These are phyloP conservation scores for Poeciliopsis infans DNA, from an alignment of 2,797 vertebrate species.

Conservation along the genomic window DNA sequence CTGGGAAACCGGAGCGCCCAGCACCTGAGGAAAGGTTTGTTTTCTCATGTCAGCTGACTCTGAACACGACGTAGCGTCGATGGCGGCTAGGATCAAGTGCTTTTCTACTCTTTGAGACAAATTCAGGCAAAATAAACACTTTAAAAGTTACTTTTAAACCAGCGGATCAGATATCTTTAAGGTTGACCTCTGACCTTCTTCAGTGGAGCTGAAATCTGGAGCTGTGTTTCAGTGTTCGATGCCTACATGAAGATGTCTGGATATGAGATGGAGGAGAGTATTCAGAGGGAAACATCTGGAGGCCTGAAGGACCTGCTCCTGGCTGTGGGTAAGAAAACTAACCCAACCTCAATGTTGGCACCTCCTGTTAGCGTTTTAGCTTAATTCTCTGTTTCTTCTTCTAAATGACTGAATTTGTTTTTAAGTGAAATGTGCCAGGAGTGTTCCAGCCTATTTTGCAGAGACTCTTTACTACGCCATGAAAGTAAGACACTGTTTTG, in stretches of 20 bases:
- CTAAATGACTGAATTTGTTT: neutral
- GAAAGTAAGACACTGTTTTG: conserved; percentile 81
- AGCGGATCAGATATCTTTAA: neutral
- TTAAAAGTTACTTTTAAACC: neutral
- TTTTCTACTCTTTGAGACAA: neutral
- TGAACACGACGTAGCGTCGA: neutral
- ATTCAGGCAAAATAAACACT: neutral
- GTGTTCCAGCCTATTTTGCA: conserved; percentile 91
- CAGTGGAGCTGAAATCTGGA: neutral
- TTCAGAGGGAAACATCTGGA: conserved; percentile 92
- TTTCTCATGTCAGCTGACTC: neutral
- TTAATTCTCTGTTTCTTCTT: neutral
- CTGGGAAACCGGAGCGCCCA: conserved; percentile 89
- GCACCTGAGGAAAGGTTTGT: conserved; percentile 90
- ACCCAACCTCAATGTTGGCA: neutral
- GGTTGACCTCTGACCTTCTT: neutral
- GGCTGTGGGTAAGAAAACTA: conserved; percentile 86
- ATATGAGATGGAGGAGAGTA: conserved; percentile 94
- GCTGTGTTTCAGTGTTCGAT: conserved; percentile 86
- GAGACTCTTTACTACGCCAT: conserved; percentile 89
- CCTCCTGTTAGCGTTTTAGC: neutral
- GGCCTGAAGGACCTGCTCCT: conserved; percentile 86
- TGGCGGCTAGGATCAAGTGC: neutral
- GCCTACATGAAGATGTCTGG: conserved; percentile 94
- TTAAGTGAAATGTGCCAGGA: conserved; percentile 90